Evolutionary conservation across 23 tunicate genomes (phyloP).

Genomic region (Oikopleura albicans): DNA sequence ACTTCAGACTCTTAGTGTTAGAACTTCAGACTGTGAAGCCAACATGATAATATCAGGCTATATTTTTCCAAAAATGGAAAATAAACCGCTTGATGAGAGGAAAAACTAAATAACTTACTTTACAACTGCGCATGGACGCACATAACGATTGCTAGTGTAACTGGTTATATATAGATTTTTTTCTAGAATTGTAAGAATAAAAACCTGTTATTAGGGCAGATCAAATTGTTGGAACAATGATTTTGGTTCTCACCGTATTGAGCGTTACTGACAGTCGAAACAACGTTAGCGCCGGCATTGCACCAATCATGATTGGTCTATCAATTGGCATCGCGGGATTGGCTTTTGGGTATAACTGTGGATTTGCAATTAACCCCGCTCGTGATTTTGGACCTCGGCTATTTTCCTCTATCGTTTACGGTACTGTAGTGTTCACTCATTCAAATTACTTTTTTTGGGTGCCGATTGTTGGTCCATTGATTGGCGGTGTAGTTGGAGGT

Average conservation of each 20-base stretch:
- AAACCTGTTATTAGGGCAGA: too few relatives aligned
- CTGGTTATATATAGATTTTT: too few relatives aligned
- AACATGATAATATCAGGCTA: too few relatives aligned
- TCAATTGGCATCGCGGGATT: not conserved
- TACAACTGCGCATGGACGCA: too few relatives aligned
- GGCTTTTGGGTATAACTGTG: not conserved
- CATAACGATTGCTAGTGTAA: too few relatives aligned
- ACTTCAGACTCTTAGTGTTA: too few relatives aligned
- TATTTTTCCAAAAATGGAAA: too few relatives aligned
- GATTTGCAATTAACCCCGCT: not conserved
- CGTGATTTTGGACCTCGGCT: not conserved
- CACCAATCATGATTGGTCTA: not conserved
- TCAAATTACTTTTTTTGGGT: not conserved
- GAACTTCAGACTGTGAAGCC: too few relatives aligned
- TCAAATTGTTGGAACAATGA: not conserved
- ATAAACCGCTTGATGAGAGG: too few relatives aligned
- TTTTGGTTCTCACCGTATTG: not conserved
- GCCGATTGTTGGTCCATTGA: not conserved
- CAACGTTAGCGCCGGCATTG: not conserved
- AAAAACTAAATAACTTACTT: too few relatives aligned
- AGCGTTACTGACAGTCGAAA: not conserved
- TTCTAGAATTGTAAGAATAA: too few relatives aligned
- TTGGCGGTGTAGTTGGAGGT: not conserved
- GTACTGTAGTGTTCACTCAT: not conserved
- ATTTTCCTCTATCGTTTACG: not conserved